phyloP scores from a whole-genome alignment of 2,888 invertebrate species.

The Tridacna crocea region DNA sequence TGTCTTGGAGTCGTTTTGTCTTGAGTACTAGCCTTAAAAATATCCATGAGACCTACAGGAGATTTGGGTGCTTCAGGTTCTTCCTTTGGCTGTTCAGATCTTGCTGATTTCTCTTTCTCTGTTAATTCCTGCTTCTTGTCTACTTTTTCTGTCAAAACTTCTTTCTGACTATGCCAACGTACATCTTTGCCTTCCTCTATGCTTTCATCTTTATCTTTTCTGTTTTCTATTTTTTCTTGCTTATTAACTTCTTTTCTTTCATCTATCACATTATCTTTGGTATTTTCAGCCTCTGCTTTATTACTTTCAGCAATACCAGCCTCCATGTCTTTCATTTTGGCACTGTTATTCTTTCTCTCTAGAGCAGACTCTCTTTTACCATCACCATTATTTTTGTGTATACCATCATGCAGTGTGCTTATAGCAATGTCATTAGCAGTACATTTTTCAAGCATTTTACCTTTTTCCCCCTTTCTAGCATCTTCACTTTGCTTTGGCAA shows the following conservation, averaged over 20 bases:
- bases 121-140: neutral
- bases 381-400: neutral
- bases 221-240: too few relatives aligned
- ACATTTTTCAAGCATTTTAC: constrained; percentile 39
- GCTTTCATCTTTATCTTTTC: too few relatives aligned
- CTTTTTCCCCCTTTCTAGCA: constrained; percentile 34
- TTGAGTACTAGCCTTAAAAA: neutral
- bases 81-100: neutral
- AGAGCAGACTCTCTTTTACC: neutral
- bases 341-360: neutral
- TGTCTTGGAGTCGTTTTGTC: too few relatives aligned
- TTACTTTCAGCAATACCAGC: neutral
- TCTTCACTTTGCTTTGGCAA: neutral
- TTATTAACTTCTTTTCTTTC: neutral
- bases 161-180: too few relatives aligned
- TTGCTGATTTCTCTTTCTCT: neutral
- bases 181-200: too few relatives aligned
- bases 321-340: too few relatives aligned
- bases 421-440: constrained; percentile 7
- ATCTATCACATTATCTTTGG: neutral
- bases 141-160: neutral
- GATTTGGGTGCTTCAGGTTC: neutral
- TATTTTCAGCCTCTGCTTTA: neutral
- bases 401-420: constrained; percentile 26
- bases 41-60: neutral